Evolutionary conservation across 2,797 vertebrate species (phyloP).

Genomic region (Taeniopygia guttata): DNA sequence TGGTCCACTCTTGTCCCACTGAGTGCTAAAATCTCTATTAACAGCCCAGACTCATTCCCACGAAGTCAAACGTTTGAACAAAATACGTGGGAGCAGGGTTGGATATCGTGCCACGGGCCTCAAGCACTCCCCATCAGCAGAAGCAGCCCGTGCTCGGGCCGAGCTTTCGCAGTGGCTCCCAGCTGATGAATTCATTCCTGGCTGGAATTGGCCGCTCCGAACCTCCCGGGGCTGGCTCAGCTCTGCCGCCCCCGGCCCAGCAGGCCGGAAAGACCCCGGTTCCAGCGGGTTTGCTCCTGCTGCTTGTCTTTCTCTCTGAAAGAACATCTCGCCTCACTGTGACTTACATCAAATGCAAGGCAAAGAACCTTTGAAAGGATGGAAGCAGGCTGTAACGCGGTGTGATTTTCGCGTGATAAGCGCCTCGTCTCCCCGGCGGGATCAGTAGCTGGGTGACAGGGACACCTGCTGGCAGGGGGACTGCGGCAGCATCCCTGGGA

Average conservation of each 20-base stretch:
- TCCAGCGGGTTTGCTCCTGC: background rate
- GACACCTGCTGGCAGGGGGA: conserved; percentile 45
- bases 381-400: fast-evolving
- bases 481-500: fast-evolving
- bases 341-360: background rate
- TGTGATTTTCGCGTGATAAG: background rate
- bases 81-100: background rate
- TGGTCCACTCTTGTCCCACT: background rate
- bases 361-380: background rate
- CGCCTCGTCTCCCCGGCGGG: fast-evolving
- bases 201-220: background rate
- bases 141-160: background rate
- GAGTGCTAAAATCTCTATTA: background rate
- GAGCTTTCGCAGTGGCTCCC: fast-evolving
- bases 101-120: background rate
- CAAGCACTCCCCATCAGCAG: background rate
- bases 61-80: background rate
- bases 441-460: background rate
- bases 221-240: fast-evolving
- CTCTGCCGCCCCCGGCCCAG: background rate
- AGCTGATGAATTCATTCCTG: no score
- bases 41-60: background rate
- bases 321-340: background rate
- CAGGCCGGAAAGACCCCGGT: fast-evolving
- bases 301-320: background rate